Evolutionary conservation across 2,888 invertebrate genomes (phyloP), one percentile per base, ranked within the genome.

Genomic region (Xanthostigma xanthostigma): DNA sequence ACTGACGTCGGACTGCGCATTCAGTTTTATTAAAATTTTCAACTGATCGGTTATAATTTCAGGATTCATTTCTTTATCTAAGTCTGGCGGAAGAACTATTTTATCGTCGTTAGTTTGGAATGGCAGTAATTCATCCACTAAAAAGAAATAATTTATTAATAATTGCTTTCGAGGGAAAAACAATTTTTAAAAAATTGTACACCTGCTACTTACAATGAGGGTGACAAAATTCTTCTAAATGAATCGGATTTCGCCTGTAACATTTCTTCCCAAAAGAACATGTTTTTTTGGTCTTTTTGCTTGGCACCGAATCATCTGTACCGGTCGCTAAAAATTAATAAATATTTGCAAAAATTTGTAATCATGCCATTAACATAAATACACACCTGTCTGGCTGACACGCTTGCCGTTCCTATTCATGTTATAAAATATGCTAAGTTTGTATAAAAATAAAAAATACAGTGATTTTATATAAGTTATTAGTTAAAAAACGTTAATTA

Each of bases 181-280:
- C 49, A 37, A 42, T 40, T 9, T 17, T 39, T 5, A 3, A n/a
- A 36, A 27, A 27, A 9, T 47, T 36, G 9, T 9, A 9, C 17
- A 42, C 10, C 36, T 13, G 14, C 40, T 53, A 69, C 76, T 76
- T 72, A 89, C 89, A 74, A 61, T 88, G 85, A 9, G 79, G 75
- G 72, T 93, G 93, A 36, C 75, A 74, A 64, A 76, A 90, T 64
- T 91, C 85, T 51, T 74, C 73, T 52, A 91, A 84, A 66, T 94
- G 94, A 49, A 81, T 76, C 1, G 88, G 87, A 69, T 91, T 92
- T 58, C 79, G 77, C 46, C 93, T 74, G 59, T 84, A 92, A 60
- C 93, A 93, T 55, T 76, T 77, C 34, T 78, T 77, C 8, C 80
- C 84, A 64, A 84, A 90, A 12, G 77, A 79, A 62, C 92, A 93